Evolutionary conservation across 2,797 vertebrate species (phyloP).

Genomic region (Falco peregrinus): DNA sequence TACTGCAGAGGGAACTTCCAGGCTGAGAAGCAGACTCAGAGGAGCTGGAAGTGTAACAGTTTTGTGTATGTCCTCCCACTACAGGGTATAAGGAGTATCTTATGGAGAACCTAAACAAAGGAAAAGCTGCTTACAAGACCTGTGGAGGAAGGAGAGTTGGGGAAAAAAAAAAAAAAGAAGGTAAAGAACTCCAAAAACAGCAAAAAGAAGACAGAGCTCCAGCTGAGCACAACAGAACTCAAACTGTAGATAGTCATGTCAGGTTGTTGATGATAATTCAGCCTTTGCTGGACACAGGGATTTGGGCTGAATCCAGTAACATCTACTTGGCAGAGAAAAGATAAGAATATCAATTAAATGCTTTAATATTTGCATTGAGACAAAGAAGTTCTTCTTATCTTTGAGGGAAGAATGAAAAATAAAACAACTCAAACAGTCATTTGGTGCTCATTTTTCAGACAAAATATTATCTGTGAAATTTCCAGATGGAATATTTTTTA

Average conservation of each 20-base stretch:
- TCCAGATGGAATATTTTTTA: background rate
- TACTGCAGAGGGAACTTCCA: background rate
- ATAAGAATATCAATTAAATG: background rate
- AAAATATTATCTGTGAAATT: background rate
- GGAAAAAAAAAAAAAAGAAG: background rate
- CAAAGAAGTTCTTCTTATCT: background rate
- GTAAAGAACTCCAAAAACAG: background rate
- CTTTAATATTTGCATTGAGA: constrained; percentile 6
- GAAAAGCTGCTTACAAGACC: background rate
- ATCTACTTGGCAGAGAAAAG: background rate
- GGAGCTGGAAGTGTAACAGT: background rate
- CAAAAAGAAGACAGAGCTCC: background rate
- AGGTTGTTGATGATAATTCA: background rate
- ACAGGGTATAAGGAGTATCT: background rate
- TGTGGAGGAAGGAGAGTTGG: background rate
- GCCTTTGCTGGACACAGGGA: background rate
- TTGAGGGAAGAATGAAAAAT: background rate
- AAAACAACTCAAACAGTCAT: background rate
- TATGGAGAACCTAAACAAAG: background rate
- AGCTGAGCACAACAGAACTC: background rate
- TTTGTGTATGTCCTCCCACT: background rate
- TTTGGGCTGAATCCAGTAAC: background rate
- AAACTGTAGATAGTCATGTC: background rate
- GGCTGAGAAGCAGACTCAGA: background rate
- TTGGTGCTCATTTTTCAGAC: background rate